Evolutionary conservation across 2,888 invertebrate species (phyloP), one percentile per base, ranked within the genome.

Genomic region (Amblyteles armatorius): DNA sequence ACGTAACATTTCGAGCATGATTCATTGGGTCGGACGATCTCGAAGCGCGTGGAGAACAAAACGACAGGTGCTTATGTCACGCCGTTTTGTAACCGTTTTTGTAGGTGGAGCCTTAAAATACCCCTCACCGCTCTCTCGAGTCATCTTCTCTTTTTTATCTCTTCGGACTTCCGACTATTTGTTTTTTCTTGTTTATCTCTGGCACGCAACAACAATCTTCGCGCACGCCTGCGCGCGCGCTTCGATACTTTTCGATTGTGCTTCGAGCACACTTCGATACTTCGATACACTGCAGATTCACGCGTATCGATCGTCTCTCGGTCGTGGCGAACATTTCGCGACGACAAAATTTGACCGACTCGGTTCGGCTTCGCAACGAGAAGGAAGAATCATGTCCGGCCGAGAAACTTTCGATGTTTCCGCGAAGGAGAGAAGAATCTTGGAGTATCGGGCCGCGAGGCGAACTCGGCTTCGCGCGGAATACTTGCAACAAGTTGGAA

Each of bases 401-500:
- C 85, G 76, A 3, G 87, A 94, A 65, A 93, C 94, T 78, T 96
- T 94, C 91, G 96, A 96, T 92, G 88, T 96, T 89, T 94, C 95
- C 7, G 93, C 94, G 68, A 92, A 94, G 29, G 93, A 95, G 86
- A 93, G 94, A 83, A 94, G 95, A 89, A 90, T 95, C 72, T 93
- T 96, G 36, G 94, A 95, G 92, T 95, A 95, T 92, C 96, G 96
- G 90, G 95, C 96, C 6, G 94, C 95, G 86, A 94, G 96, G 89
- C 95, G 97, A 87, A 94, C 95, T 76, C 94, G 93, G 52, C 92
- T 97, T 87, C 95, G 98, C 86, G 94, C 95, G n/a, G 96, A 97
- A 91, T 98, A 96, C 92, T 92, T 96, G 29, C 97, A 97, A 93
- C 95, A 97, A 90, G 93, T 94, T 36, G 94, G 96, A 0, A 96